phyloP scores from a whole-genome alignment of 2,797 vertebrate species.

The Anguilla pacifica region DNA sequence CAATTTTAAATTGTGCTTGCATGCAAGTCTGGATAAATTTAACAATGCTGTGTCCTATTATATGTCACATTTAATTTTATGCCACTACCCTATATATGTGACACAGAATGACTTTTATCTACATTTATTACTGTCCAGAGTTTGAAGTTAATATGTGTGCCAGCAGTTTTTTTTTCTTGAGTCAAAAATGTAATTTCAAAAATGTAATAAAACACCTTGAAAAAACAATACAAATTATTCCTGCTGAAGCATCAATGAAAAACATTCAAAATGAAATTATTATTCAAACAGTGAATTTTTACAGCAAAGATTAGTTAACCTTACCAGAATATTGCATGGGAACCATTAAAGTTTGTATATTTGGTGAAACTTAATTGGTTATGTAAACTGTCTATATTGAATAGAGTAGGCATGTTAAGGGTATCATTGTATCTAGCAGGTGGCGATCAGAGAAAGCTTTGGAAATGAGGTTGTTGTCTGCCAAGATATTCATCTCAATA shows the following conservation, averaged over 20 bases:
- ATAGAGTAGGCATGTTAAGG: too few species aligned
- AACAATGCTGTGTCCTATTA: background rate
- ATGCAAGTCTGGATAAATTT: background rate
- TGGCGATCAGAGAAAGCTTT: too few species aligned
- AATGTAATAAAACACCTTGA: slow-evolving; percentile 21
- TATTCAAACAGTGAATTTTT: slow-evolving; percentile 8
- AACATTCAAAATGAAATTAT: background rate
- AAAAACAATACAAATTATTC: slow-evolving; percentile 1
- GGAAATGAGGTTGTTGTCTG: background rate
- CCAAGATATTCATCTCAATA: background rate
- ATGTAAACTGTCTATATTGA: too few species aligned
- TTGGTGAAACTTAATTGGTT: too few species aligned
- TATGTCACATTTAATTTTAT: too few species aligned
- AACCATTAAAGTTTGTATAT: too few species aligned
- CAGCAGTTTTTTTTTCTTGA: background rate
- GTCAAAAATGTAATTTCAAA: slow-evolving; percentile 19
- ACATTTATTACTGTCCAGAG: background rate
- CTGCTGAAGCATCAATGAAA: background rate
- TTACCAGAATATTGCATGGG: too few species aligned
- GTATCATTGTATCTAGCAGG: too few species aligned
- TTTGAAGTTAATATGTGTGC: slow-evolving; percentile 11
- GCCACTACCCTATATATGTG: too few species aligned
- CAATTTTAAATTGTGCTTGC: background rate
- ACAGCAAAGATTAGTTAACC: background rate
- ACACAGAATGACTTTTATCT: background rate